These are phyloP conservation scores for Ascaphus truei DNA, from an alignment of 2,113 vertebrate genomes.

Conservation along the genomic window DNA sequence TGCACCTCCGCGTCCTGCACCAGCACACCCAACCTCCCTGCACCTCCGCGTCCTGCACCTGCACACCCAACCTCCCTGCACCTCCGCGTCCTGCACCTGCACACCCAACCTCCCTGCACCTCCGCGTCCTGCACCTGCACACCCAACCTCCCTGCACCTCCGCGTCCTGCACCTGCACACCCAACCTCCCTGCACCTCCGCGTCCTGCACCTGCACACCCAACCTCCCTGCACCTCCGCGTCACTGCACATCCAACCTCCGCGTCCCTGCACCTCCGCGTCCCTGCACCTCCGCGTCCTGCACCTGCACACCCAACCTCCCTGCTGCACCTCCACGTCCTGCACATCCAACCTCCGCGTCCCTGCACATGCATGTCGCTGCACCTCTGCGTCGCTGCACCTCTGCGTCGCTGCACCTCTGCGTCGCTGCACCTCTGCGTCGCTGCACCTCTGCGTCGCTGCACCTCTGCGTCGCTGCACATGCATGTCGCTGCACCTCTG, in stretches of 20 bases:
- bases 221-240: constrained; percentile 8
- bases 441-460: not conserved
- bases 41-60: not conserved
- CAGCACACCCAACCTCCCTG: not conserved
- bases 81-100: too few relatives aligned
- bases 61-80: not conserved
- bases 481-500: not conserved
- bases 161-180: too few relatives aligned
- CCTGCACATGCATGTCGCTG: not conserved
- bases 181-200: too few relatives aligned
- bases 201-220: constrained; percentile 21
- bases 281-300: not conserved
- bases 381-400: not conserved
- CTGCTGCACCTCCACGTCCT: constrained; percentile 16
- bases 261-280: not conserved
- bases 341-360: not conserved
- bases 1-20: not conserved
- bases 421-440: not conserved
- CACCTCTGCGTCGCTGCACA: not conserved
- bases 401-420: not conserved
- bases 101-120: too few relatives aligned
- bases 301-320: too few relatives aligned
- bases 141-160: not conserved
- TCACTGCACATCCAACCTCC: constrained; percentile 1
- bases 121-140: too few relatives aligned